Evolutionary conservation across 2,888 invertebrate genomes (phyloP), one percentile per base, ranked within the genome.

Genomic region (Phaedon cochleariae): DNA sequence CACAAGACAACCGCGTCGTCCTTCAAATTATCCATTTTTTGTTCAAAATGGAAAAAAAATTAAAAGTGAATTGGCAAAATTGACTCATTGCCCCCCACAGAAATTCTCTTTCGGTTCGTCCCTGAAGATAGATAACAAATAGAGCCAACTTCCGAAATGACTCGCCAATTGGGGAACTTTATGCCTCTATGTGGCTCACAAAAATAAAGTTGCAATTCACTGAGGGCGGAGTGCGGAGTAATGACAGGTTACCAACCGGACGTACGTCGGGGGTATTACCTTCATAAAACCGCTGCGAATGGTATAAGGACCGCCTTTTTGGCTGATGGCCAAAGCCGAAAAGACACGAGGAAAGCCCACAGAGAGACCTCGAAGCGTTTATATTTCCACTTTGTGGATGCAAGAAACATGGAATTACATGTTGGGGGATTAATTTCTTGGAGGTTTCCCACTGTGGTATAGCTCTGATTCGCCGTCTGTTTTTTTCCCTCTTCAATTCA

Each of bases 251-350:
- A 59, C 59, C 55, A 62, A 63, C 59, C 67, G 65, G 62, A 67
- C 69, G 62, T 62, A 67, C 67, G 60, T 67, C 69, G 67, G 65
- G 67, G 67, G 59, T 65, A 69, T 69, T 67, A 60, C 69, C 62
- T 59, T 67, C 59, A 60, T 69, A 67, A 67, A 69, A 62, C 34
- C 34, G 18, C 18, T 20, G 12, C 9, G 20, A 53, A 34, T 10
- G 53, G n/a, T n/a, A n/a, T 60, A 59, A 65, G 54, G 34, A 61
- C 65, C 70, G 65, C 66, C 67, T 58, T 69, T 41, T 52, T 52
- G 26, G 52, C 53, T 34, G 20, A 20, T 34, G n/a, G 53, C 53
- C 53, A 34, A 53, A 15, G 41, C 41, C 58, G 60, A 54, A 59
- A 60, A 66, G 66, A 66, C 59, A 68, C 60, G 55, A 57, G 60